Percentiles rank a stretch among this genome's conserved stretches.
Conservation (phyloP, 2,797 vertebrate genomes). For the Octomys mimax region DNA sequence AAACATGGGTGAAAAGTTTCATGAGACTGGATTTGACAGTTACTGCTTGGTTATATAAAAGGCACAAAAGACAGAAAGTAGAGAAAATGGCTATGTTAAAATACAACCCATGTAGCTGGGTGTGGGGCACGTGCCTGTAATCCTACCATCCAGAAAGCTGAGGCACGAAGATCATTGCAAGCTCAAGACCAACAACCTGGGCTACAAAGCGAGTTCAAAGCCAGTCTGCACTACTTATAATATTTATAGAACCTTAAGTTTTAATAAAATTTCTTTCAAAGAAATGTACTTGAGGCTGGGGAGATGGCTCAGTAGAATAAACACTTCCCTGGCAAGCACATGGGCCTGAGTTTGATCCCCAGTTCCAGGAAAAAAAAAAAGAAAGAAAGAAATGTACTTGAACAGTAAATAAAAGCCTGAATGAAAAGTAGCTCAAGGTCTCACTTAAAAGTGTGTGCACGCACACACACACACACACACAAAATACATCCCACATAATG, state of each 20-base stretch:
- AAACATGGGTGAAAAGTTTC: neutral
- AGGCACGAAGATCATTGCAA: too few relatives aligned
- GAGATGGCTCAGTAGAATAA: too few relatives aligned
- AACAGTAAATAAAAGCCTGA: constrained; percentile 3
- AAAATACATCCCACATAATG: neutral
- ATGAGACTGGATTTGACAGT: neutral
- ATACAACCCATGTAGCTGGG: neutral
- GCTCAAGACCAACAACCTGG: too few relatives aligned
- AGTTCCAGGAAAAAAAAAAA: too few relatives aligned
- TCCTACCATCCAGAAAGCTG: too few relatives aligned
- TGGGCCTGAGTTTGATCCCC: too few relatives aligned
- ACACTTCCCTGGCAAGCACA: too few relatives aligned
- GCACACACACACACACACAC: too few relatives aligned
- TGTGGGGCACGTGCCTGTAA: too few relatives aligned
- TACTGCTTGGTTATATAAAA: neutral
- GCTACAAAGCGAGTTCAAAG: too few relatives aligned
- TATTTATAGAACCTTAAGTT: neutral
- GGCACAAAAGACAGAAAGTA: neutral
- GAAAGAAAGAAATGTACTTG: neutral
- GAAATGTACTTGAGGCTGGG: neutral
- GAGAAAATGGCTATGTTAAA: neutral
- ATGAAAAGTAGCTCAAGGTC: neutral
- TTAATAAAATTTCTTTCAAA: neutral
- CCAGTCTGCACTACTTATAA: too few relatives aligned
- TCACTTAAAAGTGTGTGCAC: too few relatives aligned